Percentiles rank a stretch among this genome's conserved stretches.
Conservation (phyloP, 2,113 vertebrate species). For the Daubentonia madagascariensis region DNA sequence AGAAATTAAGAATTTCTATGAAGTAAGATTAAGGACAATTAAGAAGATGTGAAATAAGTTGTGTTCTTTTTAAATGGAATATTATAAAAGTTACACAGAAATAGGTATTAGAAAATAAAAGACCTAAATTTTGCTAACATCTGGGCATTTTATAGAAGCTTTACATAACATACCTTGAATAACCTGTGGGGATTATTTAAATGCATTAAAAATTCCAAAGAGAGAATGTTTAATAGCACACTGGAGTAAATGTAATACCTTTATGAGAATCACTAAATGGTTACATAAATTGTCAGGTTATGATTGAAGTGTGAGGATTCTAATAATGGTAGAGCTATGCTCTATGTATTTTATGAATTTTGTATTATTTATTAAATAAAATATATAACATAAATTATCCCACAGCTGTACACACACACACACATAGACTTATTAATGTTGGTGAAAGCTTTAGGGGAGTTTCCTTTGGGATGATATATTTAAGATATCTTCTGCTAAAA, state of each 20-base stretch:
- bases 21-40: neutral
- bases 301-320: neutral
- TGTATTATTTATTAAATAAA: neutral
- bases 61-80: neutral
- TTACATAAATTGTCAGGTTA: neutral
- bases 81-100: neutral
- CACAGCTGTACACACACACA: neutral
- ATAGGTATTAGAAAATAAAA: constrained; percentile 17
- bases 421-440: neutral
- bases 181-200: constrained; percentile 16
- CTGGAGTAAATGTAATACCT: neutral
- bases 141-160: constrained; percentile 25
- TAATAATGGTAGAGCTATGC: neutral
- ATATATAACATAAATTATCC: neutral
- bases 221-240: neutral
- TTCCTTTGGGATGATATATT: constrained; percentile 25
- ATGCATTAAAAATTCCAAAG: constrained; percentile 29
- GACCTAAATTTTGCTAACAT: constrained; percentile 21
- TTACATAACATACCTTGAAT: constrained; percentile 27
- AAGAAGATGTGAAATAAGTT: neutral
- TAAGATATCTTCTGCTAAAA: constrained; percentile 15
- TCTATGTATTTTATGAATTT: neutral
- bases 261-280: neutral
- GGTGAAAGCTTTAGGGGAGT: neutral
- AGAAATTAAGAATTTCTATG: neutral